Percentiles rank a stretch among this genome's conserved stretches.
Evolutionary conservation across 2,888 invertebrate genomes (phyloP).

Genomic region (Ichneumoninae sp.): DNA sequence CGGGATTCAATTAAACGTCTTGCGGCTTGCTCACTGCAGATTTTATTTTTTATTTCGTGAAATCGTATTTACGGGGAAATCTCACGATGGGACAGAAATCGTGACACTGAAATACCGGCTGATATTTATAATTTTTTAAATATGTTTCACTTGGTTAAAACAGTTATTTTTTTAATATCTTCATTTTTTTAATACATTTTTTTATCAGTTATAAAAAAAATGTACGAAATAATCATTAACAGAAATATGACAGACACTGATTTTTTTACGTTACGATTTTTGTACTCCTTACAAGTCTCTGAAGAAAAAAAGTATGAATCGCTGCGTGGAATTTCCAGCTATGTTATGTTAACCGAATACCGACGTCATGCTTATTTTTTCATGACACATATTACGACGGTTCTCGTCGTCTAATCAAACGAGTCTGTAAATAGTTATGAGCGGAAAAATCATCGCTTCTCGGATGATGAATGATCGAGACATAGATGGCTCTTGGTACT

Average conservation of each 20-base stretch:
- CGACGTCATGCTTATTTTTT: constrained; percentile 33
- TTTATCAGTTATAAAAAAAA: not conserved
- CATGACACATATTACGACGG: constrained; percentile 26
- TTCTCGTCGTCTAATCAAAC: constrained; percentile 19
- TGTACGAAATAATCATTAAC: not conserved
- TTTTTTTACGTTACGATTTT: not conserved
- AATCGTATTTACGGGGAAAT: too few relatives aligned
- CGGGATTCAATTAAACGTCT: not conserved
- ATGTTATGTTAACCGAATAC: constrained; percentile 29
- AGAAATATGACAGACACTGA: not conserved
- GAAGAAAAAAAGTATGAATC: constrained; percentile 13
- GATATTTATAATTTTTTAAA: not conserved
- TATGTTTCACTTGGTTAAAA: not conserved
- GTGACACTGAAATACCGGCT: too few relatives aligned
- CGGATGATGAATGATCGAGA: constrained; percentile 34
- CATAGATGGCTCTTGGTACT: constrained; percentile 28
- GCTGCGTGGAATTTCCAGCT: constrained; percentile 14
- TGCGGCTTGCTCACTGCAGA: too few relatives aligned
- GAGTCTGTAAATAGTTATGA: constrained; percentile 41
- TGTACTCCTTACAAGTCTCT: not conserved
- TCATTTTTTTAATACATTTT: not conserved
- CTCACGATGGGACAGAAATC: too few relatives aligned
- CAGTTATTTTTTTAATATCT: not conserved
- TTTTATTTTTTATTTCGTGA: too few relatives aligned
- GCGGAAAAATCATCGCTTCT: constrained; percentile 43